phyloP scores from a whole-genome alignment of 1,140 invertebrate genomes.

The Drusus annulatus region DNA sequence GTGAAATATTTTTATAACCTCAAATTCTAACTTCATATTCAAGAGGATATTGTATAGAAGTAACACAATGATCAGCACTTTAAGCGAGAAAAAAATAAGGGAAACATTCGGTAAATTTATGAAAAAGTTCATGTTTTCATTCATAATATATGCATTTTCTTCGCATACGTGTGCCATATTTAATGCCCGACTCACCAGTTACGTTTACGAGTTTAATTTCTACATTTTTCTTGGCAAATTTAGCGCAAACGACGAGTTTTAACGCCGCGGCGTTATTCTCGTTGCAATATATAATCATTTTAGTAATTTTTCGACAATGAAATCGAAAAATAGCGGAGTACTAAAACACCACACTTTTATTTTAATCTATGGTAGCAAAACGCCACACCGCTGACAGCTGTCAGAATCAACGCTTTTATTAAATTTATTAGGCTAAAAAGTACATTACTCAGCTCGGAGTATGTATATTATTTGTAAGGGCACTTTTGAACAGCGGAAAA shows the following conservation, averaged over 20 bases:
- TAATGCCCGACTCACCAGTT: slow-evolving; percentile 69
- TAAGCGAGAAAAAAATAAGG: slow-evolving; percentile 15
- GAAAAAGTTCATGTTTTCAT: neutral
- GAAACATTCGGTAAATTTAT: slow-evolving; percentile 34
- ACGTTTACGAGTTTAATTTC: slow-evolving; percentile 71
- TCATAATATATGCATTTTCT: neutral
- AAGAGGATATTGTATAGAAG: neutral
- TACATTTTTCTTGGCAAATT: slow-evolving; percentile 73
- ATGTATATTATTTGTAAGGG: neutral
- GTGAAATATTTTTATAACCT: neutral
- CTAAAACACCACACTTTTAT: neutral
- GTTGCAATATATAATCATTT: slow-evolving; percentile 79
- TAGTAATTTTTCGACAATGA: slow-evolving; percentile 32
- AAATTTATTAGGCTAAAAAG: too few species aligned
- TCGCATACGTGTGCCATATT: slow-evolving; percentile 50
- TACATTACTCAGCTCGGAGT: too few species aligned
- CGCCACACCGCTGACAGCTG: too few species aligned
- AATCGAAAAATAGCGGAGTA: neutral
- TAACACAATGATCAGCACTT: neutral
- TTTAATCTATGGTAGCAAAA: too few species aligned
- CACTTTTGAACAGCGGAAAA: neutral
- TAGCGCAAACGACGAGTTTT: slow-evolving; percentile 79
- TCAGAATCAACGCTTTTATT: too few species aligned
- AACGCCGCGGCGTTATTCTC: slow-evolving; percentile 80
- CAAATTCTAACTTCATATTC: neutral